Percentiles rank a stretch among this genome's conserved stretches.
phyloP scores from a whole-genome alignment of 2,888 invertebrate species.

The Myopa tessellatipennis region DNA sequence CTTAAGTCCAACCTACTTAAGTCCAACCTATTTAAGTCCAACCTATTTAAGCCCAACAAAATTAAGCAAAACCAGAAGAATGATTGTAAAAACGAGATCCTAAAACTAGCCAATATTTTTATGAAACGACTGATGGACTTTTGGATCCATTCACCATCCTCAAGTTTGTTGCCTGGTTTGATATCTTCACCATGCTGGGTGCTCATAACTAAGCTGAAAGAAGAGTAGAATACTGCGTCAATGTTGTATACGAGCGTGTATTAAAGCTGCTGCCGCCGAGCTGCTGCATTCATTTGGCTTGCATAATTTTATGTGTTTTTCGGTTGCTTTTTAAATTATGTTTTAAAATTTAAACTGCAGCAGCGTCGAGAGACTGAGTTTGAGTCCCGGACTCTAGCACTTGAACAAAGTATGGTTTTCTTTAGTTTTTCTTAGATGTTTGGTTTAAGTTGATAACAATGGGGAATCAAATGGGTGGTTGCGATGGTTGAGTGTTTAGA shows the following conservation, averaged over 20 bases:
- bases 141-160: too few relatives aligned
- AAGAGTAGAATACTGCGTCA: background rate
- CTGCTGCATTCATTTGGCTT: conserved; percentile 18
- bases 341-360: conserved; percentile 6
- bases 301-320: conserved; percentile 32
- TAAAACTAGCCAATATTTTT: too few relatives aligned
- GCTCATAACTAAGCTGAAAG: background rate
- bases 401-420: background rate
- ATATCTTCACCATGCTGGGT: background rate
- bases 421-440: background rate
- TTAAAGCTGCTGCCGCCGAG: conserved; percentile 6
- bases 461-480: background rate
- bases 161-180: background rate
- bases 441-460: background rate
- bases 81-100: too few relatives aligned
- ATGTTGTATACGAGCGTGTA: background rate
- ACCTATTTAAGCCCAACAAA: too few relatives aligned
- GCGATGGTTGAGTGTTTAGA: background rate
- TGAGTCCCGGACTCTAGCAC: background rate
- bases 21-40: too few relatives aligned
- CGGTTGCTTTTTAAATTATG: background rate
- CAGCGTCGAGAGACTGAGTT: conserved; percentile 9
- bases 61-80: too few relatives aligned
- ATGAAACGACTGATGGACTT: too few relatives aligned
- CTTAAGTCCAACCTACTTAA: too few relatives aligned